Percentiles rank a stretch among this genome's conserved stretches.
Evolutionary conservation across 2,888 invertebrate genomes (phyloP).

Genomic region (Sarcophaga subvicina): DNA sequence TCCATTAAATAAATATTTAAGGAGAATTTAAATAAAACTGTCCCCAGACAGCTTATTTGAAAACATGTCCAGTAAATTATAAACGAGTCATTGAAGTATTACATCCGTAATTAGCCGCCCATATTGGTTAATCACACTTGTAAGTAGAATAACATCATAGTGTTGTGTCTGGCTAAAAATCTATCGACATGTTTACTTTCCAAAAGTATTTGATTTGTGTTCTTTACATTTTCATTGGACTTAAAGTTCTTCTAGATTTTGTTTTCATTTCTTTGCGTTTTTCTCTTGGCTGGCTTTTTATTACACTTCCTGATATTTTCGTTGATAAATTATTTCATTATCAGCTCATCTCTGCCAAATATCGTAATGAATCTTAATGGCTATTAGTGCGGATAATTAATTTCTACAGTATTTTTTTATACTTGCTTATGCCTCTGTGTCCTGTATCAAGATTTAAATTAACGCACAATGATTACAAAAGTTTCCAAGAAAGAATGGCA

Average conservation of each 20-base stretch:
- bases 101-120: too few relatives aligned
- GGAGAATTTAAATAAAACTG: too few relatives aligned
- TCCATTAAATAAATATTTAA: too few relatives aligned
- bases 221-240: background rate
- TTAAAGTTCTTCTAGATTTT: background rate
- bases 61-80: too few relatives aligned
- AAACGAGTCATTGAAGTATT: too few relatives aligned
- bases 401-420: conserved; percentile 18
- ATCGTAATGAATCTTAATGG: conserved; percentile 37
- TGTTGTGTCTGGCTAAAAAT: too few relatives aligned
- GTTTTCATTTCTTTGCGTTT: background rate
- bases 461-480: background rate
- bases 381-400: conserved; percentile 48
- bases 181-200: background rate
- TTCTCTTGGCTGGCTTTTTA: conserved; percentile 1
- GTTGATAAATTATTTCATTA: conserved; percentile 44
- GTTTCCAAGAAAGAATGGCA: background rate
- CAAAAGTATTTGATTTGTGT: background rate
- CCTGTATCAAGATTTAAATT: conserved; percentile 12
- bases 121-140: too few relatives aligned
- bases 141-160: too few relatives aligned
- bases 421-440: background rate
- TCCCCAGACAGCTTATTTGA: too few relatives aligned
- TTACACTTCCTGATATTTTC: background rate
- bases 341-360: conserved; percentile 42